These are phyloP conservation scores for Papilio machaon DNA, from an alignment of 1,140 invertebrate species.

Conservation along the genomic window DNA sequence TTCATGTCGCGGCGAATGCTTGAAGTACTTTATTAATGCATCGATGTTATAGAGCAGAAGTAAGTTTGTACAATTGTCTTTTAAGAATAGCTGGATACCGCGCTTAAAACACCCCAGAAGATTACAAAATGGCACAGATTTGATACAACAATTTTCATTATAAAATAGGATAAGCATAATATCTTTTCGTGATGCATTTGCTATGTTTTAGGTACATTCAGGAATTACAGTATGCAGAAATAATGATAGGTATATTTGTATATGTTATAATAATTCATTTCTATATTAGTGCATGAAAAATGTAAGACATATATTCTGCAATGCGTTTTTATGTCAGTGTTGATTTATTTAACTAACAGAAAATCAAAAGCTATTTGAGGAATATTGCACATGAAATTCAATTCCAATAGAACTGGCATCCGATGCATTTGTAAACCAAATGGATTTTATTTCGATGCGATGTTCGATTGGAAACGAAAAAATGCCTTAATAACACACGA, in stretches of 20 bases:
- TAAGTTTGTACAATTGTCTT: slow-evolving; percentile 2
- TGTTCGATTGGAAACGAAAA: slow-evolving; percentile 39
- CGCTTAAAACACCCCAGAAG: too few species aligned
- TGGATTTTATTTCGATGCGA: slow-evolving; percentile 29
- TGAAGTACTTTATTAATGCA: slow-evolving; percentile 23
- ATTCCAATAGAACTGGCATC: slow-evolving; percentile 31
- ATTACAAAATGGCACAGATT: background rate
- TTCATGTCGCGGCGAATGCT: slow-evolving; percentile 27
- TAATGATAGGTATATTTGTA: background rate
- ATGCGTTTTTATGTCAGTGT: slow-evolving; percentile 18
- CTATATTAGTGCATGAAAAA: background rate
- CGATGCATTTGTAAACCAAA: slow-evolving; percentile 32
- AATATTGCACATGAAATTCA: slow-evolving; percentile 12
- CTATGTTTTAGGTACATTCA: background rate
- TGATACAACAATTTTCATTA: background rate
- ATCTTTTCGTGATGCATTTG: background rate
- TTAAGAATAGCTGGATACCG: background rate
- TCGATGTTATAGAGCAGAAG: slow-evolving; percentile 10
- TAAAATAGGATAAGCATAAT: slow-evolving; percentile 7
- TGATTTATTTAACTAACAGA: slow-evolving; percentile 17
- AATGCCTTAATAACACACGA: slow-evolving; percentile 52
- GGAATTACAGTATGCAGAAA: background rate
- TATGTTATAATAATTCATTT: background rate
- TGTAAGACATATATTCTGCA: slow-evolving; percentile 25
- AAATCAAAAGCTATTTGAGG: background rate